Evolutionary conservation across 2,888 invertebrate species (phyloP).

Genomic region (Agonopterix arenella): DNA sequence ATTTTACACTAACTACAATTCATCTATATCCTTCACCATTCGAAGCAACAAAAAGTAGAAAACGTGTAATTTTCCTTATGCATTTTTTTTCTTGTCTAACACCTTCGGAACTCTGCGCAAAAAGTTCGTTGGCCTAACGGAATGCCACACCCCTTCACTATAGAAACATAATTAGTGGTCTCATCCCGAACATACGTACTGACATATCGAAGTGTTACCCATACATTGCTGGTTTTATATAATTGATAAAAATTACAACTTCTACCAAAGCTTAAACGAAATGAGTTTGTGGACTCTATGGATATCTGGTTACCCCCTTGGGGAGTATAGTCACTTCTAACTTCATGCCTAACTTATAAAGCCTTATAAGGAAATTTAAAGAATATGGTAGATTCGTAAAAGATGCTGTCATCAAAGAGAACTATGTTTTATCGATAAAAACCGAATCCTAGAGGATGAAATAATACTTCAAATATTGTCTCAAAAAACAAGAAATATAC

Average conservation of each 20-base stretch:
- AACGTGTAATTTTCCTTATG: background rate
- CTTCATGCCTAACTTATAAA: too few species aligned
- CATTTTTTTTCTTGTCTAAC: constrained; percentile 18
- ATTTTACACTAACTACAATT: background rate
- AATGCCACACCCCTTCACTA: constrained; percentile 64
- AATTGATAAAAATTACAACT: background rate
- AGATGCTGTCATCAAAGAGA: too few species aligned
- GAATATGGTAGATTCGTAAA: too few species aligned
- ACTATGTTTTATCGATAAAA: too few species aligned
- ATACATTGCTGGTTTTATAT: constrained; percentile 30
- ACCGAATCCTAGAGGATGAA: too few species aligned
- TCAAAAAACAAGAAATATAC: too few species aligned
- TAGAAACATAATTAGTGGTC: constrained; percentile 71
- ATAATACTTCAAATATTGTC: too few species aligned
- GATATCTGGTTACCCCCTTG: too few species aligned
- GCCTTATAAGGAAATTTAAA: too few species aligned
- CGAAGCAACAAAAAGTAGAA: constrained; percentile 1
- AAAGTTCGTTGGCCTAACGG: constrained; percentile 50
- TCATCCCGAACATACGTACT: constrained; percentile 38
- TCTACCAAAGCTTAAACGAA: too few species aligned
- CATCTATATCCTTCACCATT: constrained; percentile 2
- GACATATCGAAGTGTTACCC: constrained; percentile 35
- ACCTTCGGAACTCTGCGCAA: constrained; percentile 22
- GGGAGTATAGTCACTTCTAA: too few species aligned
- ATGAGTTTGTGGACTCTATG: too few species aligned